Evolutionary conservation across 1,140 invertebrate genomes (phyloP), one percentile per base, ranked within the genome.

Genomic region (Pseudoatta argentina): DNA sequence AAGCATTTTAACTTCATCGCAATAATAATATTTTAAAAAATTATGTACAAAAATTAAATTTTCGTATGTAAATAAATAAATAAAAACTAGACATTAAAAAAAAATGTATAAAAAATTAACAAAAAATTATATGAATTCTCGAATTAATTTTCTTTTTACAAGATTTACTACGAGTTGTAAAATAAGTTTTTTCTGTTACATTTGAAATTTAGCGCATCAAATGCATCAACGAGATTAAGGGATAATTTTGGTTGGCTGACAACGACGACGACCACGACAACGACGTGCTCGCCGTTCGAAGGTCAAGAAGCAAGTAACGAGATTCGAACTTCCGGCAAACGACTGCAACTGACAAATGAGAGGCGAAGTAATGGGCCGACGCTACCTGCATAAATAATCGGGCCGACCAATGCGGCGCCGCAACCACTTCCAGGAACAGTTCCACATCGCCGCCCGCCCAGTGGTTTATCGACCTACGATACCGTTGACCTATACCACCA

Each of bases 391-490:
- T 85, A 85, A 89, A 85, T 79, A 79, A 89, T 55, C 27, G 82
- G 59, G 51, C 59, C 69, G 48, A 85, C 69, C 82, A 64, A 77
- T 63, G 57, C 72, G 82, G 59, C 72, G 48, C 82, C 82, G 59
- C 69, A 53, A 57, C 34, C 39, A 61, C 81, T 87, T 77, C 48
- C 57, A 87, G 39, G 63, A 88, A 83, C 57, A 87, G 30, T 44
- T 85, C 34, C 27, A 72, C 48, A 51, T 83, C 21, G 51, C 39
- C 24, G 18, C 34, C 55, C 86, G 86, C 72, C 73, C 48, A 21
- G 55, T 61, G 48, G 75, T 86, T 89, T 88, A 88, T 89, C 86
- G 82, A 89, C 61, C 55, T 72, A 72, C 67, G 73, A 89, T 63
- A 78, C 77, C 75, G 69, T 88, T 88, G 81, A 86, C 67, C 69